Evolutionary conservation across 2,888 invertebrate genomes (phyloP), one percentile per base, ranked within the genome.

Genomic region (Lycocerus yunnanus): DNA sequence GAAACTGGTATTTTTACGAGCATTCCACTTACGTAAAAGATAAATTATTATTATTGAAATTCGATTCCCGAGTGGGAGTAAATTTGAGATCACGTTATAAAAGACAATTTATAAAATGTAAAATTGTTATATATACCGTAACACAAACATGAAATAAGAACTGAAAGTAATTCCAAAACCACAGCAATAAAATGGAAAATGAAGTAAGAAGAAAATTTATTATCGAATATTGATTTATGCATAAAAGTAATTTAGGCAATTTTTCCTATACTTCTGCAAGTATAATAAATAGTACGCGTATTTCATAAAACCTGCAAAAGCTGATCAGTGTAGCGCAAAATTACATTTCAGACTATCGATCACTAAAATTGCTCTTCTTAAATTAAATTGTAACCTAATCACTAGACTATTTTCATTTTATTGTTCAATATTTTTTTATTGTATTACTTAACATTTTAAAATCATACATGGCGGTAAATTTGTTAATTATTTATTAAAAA

Each of bases 281-380:
- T 60, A 60, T 63, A 63, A 63, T 63, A 63, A 63, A 63, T 63
- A 63, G 61, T 20, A 18, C 61, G 61, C 18, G 61, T 15, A 63
- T 63, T 63, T 63, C 61, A 63, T 63, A 63, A 63, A 66, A 24
- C 66, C 21, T 66, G 66, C 14, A 66, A 43, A 69, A 61, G 73
- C 66, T 27, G 66, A 74, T 66, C 70, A 74, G 63, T 67, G 73
- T 70, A 74, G 73, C 73, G 70, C 63, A 69, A 74, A 74, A 74
- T 74, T 74, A 70, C 67, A 74, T 70, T 74, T 69, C 73, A 70
- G 67, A 67, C 67, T 66, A 74, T 74, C 70, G 73, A 74, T 74
- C 67, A 70, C 18, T 18, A 66, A 72, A 72, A 66, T 65, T 73
- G 65, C 66, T 66, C 70, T 66, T 72, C 63, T 20, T 67, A 67